Percentiles rank a stretch among this genome's conserved stretches.
Evolutionary conservation across 2,888 invertebrate species (phyloP).

Genomic region (Eurytoma adleriae): DNA sequence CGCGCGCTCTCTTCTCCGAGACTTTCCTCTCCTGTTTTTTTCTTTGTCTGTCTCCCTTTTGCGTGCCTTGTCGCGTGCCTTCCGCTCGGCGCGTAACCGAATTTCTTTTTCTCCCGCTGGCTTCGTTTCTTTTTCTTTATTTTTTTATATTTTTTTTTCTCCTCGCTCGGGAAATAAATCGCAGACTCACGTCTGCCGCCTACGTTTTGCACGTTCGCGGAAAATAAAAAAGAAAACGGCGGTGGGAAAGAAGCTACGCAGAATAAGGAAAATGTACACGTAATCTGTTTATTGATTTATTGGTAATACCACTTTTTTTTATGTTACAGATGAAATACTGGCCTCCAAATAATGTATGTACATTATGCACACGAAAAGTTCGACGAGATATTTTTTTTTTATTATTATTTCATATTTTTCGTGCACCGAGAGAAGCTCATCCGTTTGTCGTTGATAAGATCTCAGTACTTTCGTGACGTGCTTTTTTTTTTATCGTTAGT

Average conservation of each 20-base stretch:
- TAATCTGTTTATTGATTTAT: conserved; percentile 25
- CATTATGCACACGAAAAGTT: conserved; percentile 31
- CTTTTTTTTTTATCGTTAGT: neutral
- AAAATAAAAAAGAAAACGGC: neutral
- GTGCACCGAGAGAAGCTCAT: conserved; percentile 17
- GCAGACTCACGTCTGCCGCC: neutral
- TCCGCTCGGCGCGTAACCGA: neutral
- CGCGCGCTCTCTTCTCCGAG: conserved; percentile 23
- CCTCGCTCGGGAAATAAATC: conserved; percentile 15
- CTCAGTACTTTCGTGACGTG: neutral
- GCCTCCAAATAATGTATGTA: conserved; percentile 31
- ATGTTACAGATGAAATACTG: conserved; percentile 41
- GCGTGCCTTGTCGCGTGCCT: neutral
- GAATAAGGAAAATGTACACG: conserved; percentile 36
- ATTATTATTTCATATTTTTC: neutral
- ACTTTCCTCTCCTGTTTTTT: conserved; percentile 13
- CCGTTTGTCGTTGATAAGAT: neutral
- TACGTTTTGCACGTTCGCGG: conserved; percentile 2
- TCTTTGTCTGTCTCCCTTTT: neutral
- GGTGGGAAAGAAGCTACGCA: conserved; percentile 9
- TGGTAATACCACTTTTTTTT: conserved; percentile 21
- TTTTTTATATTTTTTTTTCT: neutral
- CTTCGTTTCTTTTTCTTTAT: neutral
- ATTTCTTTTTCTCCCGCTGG: conserved; percentile 24
- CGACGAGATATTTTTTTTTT: conserved; percentile 2